Percentiles rank a stretch among this genome's conserved stretches.
Conservation (phyloP, 2,113 vertebrate genomes). For the Ifrita kowaldi region DNA sequence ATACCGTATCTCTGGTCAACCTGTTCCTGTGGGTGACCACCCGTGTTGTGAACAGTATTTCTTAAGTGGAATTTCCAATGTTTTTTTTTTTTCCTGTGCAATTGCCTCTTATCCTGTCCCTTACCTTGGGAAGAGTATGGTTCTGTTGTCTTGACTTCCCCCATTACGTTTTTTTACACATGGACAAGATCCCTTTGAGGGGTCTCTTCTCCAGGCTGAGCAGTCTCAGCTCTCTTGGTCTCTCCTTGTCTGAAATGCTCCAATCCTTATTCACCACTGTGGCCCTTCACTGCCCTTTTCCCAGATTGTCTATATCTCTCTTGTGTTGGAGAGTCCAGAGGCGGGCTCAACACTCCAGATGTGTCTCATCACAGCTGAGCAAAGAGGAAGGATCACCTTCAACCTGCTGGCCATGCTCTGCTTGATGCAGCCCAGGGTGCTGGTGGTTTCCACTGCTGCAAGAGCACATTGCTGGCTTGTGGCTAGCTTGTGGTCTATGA, state of each 20-base stretch:
- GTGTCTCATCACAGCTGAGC: background rate
- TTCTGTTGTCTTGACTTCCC: background rate
- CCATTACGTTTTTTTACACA: accelerated
- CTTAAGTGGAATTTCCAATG: background rate
- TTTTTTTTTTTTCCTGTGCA: background rate
- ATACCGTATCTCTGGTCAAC: background rate
- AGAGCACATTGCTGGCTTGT: background rate
- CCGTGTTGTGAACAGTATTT: background rate
- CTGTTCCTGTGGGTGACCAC: background rate
- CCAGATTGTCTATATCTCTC: background rate
- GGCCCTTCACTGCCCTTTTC: background rate
- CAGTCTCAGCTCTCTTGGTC: background rate
- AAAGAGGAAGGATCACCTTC: background rate
- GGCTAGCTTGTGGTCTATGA: background rate
- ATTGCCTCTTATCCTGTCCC: background rate
- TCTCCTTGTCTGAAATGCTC: background rate
- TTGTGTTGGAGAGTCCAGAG: background rate
- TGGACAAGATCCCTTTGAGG: background rate
- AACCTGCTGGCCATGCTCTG: background rate
- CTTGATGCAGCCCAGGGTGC: background rate
- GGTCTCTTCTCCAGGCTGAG: background rate
- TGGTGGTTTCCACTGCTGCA: background rate
- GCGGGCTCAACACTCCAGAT: background rate
- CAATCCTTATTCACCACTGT: background rate
- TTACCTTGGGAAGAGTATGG: background rate